Evolutionary conservation across 2,888 invertebrate species (phyloP), one percentile per base, ranked within the genome.

Genomic region (Maniola hyperantus): DNA sequence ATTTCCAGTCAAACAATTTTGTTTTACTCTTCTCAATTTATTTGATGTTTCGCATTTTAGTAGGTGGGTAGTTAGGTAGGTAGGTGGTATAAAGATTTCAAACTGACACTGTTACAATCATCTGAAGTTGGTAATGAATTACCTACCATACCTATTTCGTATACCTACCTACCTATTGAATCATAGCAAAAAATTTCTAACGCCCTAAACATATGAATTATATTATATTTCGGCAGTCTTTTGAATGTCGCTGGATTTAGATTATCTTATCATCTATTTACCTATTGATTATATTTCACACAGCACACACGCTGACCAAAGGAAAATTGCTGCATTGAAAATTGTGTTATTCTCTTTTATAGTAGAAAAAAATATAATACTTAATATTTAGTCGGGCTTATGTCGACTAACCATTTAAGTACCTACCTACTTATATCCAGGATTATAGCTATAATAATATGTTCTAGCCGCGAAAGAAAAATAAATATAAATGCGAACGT

Each of bases 171-270:
- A 36, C 36, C 36, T 39, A 39, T 11, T 39, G 39, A 39, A 39
- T 10, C 11, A n/a, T n/a, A n/a, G n/a, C n/a, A n/a, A n/a, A n/a
- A n/a, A n/a, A n/a, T n/a, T n/a, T 48, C 10, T 61, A 61, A 36
- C 20, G 36, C 34, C 36, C 39, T 36, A 61, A 51, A 51, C 15
- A 39, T 5, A n/a, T 15, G 7, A 59, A 48, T 60, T 20, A 36
- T 36, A 60, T 50, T 36, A 60, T 50, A 61, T 61, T 61, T 61
- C 50, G 18, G 50, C 39, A 50, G 36, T 39, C 20, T 50, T 61
- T 51, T 39, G n/a, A 42, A 61, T 51, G 36, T 36, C 20, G 20
- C 20, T 50, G 36, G 61, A 61, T 61, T 50, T 10, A 34, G 20
- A 15, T 13, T 61, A 61, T 50, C 61, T 61, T 60, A 60, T 60